Conservation (phyloP, 2,888 invertebrate species). For the Craniophora ligustri region DNA sequence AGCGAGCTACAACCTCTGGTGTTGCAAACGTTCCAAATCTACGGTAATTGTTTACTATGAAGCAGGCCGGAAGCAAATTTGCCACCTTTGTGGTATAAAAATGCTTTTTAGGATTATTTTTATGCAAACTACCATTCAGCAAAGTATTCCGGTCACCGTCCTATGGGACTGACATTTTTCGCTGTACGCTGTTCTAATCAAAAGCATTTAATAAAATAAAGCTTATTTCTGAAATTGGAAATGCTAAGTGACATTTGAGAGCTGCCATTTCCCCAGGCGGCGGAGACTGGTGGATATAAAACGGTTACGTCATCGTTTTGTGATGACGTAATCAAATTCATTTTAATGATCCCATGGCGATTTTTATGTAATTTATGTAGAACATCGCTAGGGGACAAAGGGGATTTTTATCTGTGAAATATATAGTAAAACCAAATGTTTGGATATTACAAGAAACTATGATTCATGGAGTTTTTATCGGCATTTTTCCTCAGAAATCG, state of each 20-base stretch:
- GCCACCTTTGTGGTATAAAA: no score
- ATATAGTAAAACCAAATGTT: no score
- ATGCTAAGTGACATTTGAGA: conserved; percentile 41
- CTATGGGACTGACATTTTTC: not conserved
- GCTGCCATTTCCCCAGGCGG: conserved; percentile 29
- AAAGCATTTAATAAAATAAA: conserved; percentile 20
- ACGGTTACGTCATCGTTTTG: conserved; percentile 20
- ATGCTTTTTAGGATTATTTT: no score
- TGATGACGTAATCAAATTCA: not conserved
- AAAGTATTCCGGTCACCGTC: no score
- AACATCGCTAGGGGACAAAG: conserved; percentile 20
- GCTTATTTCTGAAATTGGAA: conserved; percentile 14
- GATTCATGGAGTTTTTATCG: no score
- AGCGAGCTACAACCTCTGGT: no score
- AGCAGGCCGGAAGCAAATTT: no score
- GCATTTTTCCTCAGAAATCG: no score
- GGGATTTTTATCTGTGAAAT: conserved; percentile 8
- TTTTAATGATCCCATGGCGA: conserved; percentile 4
- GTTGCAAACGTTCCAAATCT: no score
- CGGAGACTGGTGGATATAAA: conserved; percentile 4
- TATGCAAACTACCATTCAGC: no score
- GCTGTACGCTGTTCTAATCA: conserved; percentile 2
- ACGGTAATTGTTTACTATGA: no score
- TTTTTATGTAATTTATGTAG: conserved; percentile 13
- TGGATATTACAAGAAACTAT: no score